Percentiles rank a stretch among this genome's conserved stretches.
Conservation (phyloP, 2,797 vertebrate genomes). For the Caiman crocodilus region DNA sequence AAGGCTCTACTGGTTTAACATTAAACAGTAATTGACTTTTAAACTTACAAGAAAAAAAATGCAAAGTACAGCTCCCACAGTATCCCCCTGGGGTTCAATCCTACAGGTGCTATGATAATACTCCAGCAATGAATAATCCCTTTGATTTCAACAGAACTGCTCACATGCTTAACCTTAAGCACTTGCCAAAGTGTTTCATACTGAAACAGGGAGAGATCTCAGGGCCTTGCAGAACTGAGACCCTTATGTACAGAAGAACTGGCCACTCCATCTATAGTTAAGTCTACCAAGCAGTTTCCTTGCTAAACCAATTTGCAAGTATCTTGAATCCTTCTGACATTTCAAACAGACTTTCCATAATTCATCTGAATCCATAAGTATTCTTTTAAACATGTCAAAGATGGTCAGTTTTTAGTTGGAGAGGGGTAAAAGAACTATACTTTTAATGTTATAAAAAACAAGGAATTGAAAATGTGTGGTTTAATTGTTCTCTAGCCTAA, state of each 20-base stretch:
- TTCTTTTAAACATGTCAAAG: neutral
- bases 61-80: slow-evolving; percentile 45
- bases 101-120: slow-evolving; percentile 14
- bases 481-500: too few species aligned
- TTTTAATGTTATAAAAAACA: neutral
- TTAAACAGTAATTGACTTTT: slow-evolving; percentile 51
- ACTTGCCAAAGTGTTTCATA: slow-evolving; percentile 21
- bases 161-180: neutral
- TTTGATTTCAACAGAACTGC: slow-evolving; percentile 48
- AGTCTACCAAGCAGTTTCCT: neutral
- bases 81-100: slow-evolving; percentile 9
- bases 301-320: neutral
- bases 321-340: neutral
- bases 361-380: neutral
- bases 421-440: neutral
- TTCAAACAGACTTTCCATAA: neutral
- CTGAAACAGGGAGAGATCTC: neutral
- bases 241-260: neutral
- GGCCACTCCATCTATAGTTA: neutral
- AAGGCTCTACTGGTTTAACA: slow-evolving; percentile 43
- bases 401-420: neutral
- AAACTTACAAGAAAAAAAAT: slow-evolving; percentile 47
- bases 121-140: slow-evolving; percentile 32
- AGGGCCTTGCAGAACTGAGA: neutral
- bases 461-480: too few species aligned